Evolutionary conservation across 2,113 vertebrate species (phyloP), one percentile per base, ranked within the genome.

Genomic region (Lepisosteus osseus): DNA sequence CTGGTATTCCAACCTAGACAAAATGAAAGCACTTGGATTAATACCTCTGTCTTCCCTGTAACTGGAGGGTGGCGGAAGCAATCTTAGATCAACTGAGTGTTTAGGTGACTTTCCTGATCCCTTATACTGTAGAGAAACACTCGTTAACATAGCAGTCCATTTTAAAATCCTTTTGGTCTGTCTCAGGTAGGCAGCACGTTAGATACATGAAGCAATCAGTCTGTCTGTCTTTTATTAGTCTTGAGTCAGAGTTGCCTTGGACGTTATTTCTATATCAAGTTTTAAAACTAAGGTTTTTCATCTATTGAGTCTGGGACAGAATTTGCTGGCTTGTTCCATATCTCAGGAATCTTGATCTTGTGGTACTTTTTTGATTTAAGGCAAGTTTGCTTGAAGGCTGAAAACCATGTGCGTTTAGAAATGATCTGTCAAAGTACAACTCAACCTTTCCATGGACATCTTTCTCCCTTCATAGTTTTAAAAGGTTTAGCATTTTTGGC

Each of bases 181-280:
- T 89, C 88, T 92, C 89, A 89, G 89, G 87, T 86, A 84, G 87
- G 82, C 80, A 76, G 78, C 72, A 80, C 77, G 82, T 80, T 80
- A 76, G 80, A 54, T 76, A 79, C 86, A 72, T 80, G 74, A 85
- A 86, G 85, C 87, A 91, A 89, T 88, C 87, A 62, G 66, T 80
- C 75, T 57, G 54, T 78, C 75, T 42, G 65, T 79, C 77, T 64
- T 82, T 73, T 80, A 68, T 77, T 75, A 68, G 72, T 72, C 64
- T 76, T 41, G 71, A 89, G 88, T 90, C 89, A 92, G 88, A 86
- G 89, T 92, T 91, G 89, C 90, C 90, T 92, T 90, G 81, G 86
- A 85, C 63, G 75, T 75, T 68, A 67, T 74, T 70, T 14, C 70
- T 64, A 59, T 57, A 29, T 70, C 47, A 54, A 63, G 57, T 57